Percentiles rank a stretch among this genome's conserved stretches.
Evolutionary conservation across 2,797 vertebrate species (phyloP).

Genomic region (Catamblyrhynchus diadema): DNA sequence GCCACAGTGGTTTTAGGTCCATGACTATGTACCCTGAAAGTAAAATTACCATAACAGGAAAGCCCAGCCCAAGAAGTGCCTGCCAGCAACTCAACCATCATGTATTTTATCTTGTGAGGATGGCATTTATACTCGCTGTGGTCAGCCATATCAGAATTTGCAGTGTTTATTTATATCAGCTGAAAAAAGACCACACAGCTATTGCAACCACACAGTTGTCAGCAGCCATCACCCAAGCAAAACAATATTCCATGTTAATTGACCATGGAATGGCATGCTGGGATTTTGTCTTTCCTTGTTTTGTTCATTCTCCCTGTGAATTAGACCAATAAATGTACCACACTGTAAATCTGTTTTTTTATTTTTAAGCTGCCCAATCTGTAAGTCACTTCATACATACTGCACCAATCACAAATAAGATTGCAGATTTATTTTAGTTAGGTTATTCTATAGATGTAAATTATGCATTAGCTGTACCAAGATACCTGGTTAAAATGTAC

Average conservation of each 20-base stretch:
- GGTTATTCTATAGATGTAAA: not conserved
- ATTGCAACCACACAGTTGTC: not conserved
- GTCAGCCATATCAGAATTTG: not conserved
- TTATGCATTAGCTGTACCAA: not conserved
- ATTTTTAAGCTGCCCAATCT: not conserved
- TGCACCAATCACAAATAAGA: not conserved
- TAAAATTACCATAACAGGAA: not conserved
- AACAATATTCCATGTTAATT: conserved; percentile 2
- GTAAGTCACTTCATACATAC: not conserved
- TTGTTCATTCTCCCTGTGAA: not conserved
- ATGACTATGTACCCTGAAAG: not conserved
- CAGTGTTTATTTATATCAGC: not conserved
- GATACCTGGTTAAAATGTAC: not conserved
- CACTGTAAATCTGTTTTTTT: not conserved
- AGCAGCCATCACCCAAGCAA: conserved; percentile 6
- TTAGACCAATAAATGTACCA: not conserved
- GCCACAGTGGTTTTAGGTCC: not conserved
- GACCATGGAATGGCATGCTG: not conserved
- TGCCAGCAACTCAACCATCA: not conserved
- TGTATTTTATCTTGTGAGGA: not conserved
- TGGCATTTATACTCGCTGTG: not conserved
- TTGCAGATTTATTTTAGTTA: not conserved
- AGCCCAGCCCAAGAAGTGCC: not conserved
- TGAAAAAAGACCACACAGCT: not conserved
- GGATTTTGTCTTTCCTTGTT: not conserved